phyloP scores from a whole-genome alignment of 2,797 vertebrate species.

The Macropodus opercularis region DNA sequence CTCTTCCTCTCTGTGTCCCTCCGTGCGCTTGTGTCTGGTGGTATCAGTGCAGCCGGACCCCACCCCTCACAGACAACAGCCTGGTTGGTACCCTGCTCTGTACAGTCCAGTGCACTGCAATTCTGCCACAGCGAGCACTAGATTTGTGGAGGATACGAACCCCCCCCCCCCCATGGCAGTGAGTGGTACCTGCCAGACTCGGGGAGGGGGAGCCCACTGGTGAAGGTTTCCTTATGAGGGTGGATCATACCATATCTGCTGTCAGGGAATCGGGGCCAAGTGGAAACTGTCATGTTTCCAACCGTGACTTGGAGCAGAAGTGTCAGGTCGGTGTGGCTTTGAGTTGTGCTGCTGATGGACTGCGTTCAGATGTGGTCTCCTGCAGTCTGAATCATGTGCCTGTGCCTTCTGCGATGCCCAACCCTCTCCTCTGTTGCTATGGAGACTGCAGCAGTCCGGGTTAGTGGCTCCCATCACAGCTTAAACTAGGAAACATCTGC shows the following conservation, averaged over 20 bases:
- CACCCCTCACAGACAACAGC: slow-evolving; percentile 84
- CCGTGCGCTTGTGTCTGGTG: slow-evolving; percentile 70
- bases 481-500: slow-evolving; percentile 1
- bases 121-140: slow-evolving; percentile 80
- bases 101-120: slow-evolving; percentile 82
- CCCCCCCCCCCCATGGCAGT: slow-evolving; percentile 69
- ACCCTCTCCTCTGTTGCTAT: slow-evolving; percentile 82
- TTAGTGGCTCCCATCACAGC: slow-evolving; percentile 50
- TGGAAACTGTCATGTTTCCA: slow-evolving; percentile 30
- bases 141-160: slow-evolving; percentile 66
- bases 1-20: slow-evolving; percentile 61
- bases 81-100: slow-evolving; percentile 80
- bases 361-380: slow-evolving; percentile 11
- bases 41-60: slow-evolving; percentile 81
- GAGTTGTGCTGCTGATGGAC: slow-evolving; percentile 6
- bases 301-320: slow-evolving; percentile 12
- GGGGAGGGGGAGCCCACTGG: slow-evolving; percentile 54
- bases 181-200: slow-evolving; percentile 79
- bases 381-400: slow-evolving; percentile 14
- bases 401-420: slow-evolving; percentile 53
- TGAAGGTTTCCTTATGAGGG: slow-evolving; percentile 55
- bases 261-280: slow-evolving; percentile 30
- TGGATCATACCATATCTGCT: slow-evolving; percentile 71
- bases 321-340: slow-evolving; percentile 14
- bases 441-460: slow-evolving; percentile 83